phyloP scores from a whole-genome alignment of 2,797 vertebrate species.

The Oceanodroma leucorhoa region DNA sequence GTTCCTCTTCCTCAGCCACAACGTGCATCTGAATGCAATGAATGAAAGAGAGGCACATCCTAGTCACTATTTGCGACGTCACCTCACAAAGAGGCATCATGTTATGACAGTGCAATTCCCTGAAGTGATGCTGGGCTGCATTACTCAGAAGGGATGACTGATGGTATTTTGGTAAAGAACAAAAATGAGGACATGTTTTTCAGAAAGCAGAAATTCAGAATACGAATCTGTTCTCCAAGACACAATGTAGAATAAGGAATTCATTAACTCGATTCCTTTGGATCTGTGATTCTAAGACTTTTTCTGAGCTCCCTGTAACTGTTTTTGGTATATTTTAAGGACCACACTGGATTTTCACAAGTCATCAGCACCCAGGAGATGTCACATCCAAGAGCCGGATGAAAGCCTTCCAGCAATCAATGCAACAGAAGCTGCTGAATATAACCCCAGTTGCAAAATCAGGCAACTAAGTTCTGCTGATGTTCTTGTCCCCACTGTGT shows the following conservation, averaged over 20 bases:
- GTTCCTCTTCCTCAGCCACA: not conserved
- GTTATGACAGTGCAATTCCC: not conserved
- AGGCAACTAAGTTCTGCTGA: not conserved
- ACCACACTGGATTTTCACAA: not conserved
- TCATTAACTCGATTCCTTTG: not conserved
- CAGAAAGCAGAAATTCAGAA: not conserved
- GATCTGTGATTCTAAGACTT: not conserved
- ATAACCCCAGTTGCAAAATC: not conserved
- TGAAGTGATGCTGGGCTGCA: not conserved
- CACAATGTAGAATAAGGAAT: not conserved
- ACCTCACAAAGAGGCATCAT: not conserved
- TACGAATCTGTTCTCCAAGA: not conserved
- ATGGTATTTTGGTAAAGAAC: not conserved
- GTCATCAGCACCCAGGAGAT: not conserved
- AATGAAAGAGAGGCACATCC: not conserved
- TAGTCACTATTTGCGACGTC: not conserved
- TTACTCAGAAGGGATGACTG: not conserved
- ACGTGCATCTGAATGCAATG: not conserved
- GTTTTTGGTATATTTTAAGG: not conserved
- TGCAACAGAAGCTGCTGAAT: not conserved
- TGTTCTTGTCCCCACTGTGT: not conserved
- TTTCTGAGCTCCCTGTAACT: not conserved
- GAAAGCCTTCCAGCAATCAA: not conserved
- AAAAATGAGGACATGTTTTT: not conserved
- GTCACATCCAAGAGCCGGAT: not conserved